Base-by-base conservation (phyloP, 2,113 vertebrate species). In the Hyperopisus bebe region DNA sequence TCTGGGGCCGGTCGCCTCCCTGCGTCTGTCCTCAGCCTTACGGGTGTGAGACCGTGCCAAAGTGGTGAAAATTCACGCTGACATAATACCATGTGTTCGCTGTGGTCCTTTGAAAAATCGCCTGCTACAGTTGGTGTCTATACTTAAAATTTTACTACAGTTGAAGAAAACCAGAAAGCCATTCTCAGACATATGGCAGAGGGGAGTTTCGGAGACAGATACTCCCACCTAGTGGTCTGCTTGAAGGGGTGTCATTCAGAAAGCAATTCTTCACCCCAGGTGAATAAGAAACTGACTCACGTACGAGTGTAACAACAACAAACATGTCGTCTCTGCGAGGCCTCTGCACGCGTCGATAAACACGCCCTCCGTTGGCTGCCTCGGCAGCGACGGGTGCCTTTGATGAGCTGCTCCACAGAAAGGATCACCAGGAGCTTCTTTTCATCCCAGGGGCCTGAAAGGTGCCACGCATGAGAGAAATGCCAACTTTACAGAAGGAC, bases 221-320 rank as follows among this genome's bases (percentile, higher is more conserved):
- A 85, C 84, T 90, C 21, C 89, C 89, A 90, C 47, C 83, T 86
- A 86, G 58, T 74, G 82, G 82, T 48, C 62, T 42, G n/a, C 66
- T n/a, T 15, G 47, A 55, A 13, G 62, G 21, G 8, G n/a, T 62
- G 15, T 50, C 42, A 7, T 24, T 58, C 55, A 62, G 74, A 80
- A 62, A 31, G 46, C 44, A n/a, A 47, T 9, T 13, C 44, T 13
- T 47, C 44, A 86, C 74, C 74, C 74, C 17, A 42, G n/a, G 83
- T 50, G 44, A 48, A 8, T 86, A 27, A 27, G 44, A 86, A 50
- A n/a, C 46, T 21, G 83, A 74, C 44, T 70, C 58, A 46, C 24
- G 42, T 17, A 15, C 9, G 21, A 58, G 21, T 31, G 35, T 66
- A 58, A 42, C 35, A 48, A 62, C 58, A 53, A 47, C 9, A 42